Conservation (phyloP, 2,113 vertebrate species). For the Equus przewalskii region DNA sequence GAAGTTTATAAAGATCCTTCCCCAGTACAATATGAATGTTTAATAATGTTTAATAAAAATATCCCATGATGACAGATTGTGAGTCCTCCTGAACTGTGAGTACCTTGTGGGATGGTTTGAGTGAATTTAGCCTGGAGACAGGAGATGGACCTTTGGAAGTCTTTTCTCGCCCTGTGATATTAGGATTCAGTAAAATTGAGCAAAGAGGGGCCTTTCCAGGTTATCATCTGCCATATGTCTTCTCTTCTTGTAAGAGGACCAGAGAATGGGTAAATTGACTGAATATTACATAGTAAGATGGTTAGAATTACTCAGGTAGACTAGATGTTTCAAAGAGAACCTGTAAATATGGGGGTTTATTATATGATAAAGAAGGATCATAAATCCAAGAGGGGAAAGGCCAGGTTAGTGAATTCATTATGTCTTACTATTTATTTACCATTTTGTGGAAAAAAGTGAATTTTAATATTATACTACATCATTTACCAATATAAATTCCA, state of each 20-base stretch:
- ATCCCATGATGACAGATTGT: not conserved
- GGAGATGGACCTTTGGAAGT: not conserved
- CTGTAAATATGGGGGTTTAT: not conserved
- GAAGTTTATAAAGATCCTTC: not conserved
- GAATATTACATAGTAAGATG: not conserved
- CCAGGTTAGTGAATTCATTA: not conserved
- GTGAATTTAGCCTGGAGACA: not conserved
- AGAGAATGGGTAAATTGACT: not conserved
- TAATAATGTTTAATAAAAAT: conserved; percentile 22
- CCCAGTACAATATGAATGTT: not conserved
- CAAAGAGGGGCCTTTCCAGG: not conserved
- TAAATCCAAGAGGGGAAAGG: not conserved
- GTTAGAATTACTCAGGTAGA: not conserved
- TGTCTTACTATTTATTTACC: not conserved
- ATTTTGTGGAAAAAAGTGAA: not conserved
- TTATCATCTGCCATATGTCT: not conserved
- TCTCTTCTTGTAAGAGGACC: not conserved
- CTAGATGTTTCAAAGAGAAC: not conserved
- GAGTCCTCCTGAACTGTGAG: not conserved
- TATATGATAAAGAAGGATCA: not conserved
- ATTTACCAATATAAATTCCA: not conserved
- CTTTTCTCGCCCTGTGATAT: not conserved
- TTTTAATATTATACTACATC: not conserved
- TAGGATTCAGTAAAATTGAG: not conserved
- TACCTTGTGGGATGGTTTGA: not conserved